Evolutionary conservation across 2,113 vertebrate genomes (phyloP).

Genomic region (Equus przewalskii): DNA sequence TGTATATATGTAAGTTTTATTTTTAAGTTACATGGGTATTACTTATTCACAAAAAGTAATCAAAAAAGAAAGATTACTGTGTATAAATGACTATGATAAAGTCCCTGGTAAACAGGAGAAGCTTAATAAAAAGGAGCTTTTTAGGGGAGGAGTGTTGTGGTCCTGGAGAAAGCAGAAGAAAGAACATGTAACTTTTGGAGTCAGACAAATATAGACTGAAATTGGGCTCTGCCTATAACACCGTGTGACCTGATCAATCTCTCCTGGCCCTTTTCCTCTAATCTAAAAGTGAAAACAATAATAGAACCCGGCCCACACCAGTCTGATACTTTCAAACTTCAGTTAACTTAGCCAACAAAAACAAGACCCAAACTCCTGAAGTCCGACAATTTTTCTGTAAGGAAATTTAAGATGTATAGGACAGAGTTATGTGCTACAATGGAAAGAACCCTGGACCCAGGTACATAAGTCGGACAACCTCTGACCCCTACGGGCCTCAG

Average conservation of each 20-base stretch:
- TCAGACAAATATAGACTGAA: not conserved
- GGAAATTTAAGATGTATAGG: not conserved
- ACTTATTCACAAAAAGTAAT: not conserved
- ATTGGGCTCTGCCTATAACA: not conserved
- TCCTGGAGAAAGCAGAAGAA: not conserved
- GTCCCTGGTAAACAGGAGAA: not conserved
- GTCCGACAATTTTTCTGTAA: not conserved
- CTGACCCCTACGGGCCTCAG: not conserved
- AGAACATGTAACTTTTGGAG: not conserved
- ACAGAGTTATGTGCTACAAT: not conserved
- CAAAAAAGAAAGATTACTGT: not conserved
- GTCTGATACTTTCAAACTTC: not conserved
- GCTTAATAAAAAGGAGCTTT: not conserved
- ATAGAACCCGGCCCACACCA: not conserved
- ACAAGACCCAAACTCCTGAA: conserved; percentile 2
- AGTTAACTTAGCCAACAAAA: conserved; percentile 15
- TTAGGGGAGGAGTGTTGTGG: not conserved
- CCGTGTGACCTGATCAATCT: not conserved
- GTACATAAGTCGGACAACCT: not conserved
- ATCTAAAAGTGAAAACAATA: not conserved
- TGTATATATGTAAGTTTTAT: not conserved
- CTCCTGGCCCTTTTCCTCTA: not conserved
- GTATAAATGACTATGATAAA: not conserved
- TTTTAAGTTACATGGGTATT: not conserved
- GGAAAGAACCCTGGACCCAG: not conserved